These are phyloP conservation scores for Phenganax subtilis DNA, from an alignment of 92 coral and sea anemone genomes.

Conservation along the genomic window DNA sequence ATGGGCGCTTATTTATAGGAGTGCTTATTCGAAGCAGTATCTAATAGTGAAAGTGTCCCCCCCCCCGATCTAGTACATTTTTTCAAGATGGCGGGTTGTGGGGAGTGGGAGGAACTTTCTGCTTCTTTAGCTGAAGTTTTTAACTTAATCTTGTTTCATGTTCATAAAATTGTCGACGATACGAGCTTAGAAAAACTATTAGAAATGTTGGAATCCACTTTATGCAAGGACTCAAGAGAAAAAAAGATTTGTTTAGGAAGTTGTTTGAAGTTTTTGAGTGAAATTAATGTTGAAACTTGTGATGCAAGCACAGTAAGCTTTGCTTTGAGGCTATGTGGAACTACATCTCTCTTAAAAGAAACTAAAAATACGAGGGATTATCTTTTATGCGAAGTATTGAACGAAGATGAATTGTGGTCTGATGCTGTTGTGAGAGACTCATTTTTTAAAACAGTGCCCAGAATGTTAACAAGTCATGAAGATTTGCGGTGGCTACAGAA, in stretches of 20 bases:
- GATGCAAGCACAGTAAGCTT: constrained; percentile 51
- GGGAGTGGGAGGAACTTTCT: background rate
- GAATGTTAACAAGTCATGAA: constrained; percentile 46
- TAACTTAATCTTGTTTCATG: constrained; percentile 55
- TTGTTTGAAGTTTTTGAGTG: constrained; percentile 49
- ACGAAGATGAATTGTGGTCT: constrained; percentile 53
- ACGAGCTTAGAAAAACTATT: constrained; percentile 85
- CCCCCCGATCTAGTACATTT: no score
- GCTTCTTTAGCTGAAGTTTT: constrained; percentile 48
- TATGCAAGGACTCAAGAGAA: constrained; percentile 34
- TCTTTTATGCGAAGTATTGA: constrained; percentile 21
- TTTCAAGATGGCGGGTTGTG: background rate
- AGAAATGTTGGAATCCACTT: constrained; percentile 57
- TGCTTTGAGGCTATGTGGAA: constrained; percentile 67
- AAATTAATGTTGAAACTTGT: constrained; percentile 30
- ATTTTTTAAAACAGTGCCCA: constrained; percentile 56
- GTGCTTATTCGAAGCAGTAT: no score
- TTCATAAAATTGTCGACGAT: constrained; percentile 81
- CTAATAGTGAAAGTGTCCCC: no score
- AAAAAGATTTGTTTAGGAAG: constrained; percentile 25
- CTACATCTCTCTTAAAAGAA: constrained; percentile 47
- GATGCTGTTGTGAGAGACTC: constrained; percentile 73
- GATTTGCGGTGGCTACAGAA: constrained; percentile 61
- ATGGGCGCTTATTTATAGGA: no score
- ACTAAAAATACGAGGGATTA: constrained; percentile 29